phyloP scores from a whole-genome alignment of 92 coral and sea anemone genomes.

The Plumapathes pennacea region DNA sequence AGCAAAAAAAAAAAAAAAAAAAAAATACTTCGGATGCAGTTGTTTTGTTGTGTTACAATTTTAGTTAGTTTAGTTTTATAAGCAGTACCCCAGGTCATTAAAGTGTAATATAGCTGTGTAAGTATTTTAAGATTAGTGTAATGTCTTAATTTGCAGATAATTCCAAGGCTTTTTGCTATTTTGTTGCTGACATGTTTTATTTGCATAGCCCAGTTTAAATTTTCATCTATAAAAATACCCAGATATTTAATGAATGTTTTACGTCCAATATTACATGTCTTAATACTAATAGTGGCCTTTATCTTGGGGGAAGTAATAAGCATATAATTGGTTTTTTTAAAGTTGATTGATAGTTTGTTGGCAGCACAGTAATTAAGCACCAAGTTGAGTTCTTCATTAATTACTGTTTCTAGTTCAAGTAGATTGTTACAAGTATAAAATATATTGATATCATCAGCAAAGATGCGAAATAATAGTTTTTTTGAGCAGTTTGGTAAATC shows the following conservation, averaged over 20 bases:
- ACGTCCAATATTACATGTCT: too few relatives aligned
- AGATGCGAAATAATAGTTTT: constrained; percentile 14
- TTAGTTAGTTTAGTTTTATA: background rate
- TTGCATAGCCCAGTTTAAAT: background rate
- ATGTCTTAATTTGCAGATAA: background rate
- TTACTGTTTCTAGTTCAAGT: background rate
- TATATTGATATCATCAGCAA: constrained; percentile 47
- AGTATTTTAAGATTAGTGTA: background rate
- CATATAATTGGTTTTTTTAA: constrained; percentile 25
- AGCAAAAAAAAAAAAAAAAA: too few relatives aligned
- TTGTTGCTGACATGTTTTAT: background rate
- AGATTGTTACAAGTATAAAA: constrained; percentile 10
- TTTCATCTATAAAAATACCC: background rate
- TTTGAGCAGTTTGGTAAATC: constrained; percentile 16
- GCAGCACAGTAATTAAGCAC: constrained; percentile 13
- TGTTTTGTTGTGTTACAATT: background rate
- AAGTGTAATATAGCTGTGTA: background rate
- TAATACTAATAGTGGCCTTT: background rate
- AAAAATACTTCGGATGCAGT: too few relatives aligned
- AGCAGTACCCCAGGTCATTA: background rate
- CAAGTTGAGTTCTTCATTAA: constrained; percentile 12
- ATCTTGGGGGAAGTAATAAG: background rate
- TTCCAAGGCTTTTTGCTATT: background rate
- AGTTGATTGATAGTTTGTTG: constrained; percentile 16
- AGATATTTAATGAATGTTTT: too few relatives aligned